phyloP scores from a whole-genome alignment of 1,140 invertebrate genomes.

The Bradynema listronoti region DNA sequence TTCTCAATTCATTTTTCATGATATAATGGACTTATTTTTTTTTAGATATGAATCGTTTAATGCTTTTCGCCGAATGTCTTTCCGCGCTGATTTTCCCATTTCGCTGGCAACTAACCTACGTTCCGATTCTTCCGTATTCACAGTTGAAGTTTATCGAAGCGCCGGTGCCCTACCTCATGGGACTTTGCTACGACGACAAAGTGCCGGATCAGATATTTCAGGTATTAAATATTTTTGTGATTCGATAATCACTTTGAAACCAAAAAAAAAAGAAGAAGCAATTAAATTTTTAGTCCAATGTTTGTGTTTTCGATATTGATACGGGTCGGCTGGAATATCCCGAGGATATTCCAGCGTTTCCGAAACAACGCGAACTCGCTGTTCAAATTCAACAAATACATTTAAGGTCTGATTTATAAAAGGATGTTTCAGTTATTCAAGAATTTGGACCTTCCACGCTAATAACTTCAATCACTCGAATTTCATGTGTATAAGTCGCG shows the following conservation, averaged over 20 bases:
- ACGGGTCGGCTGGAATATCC: constrained; percentile 80
- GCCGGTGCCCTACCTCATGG: constrained; percentile 98
- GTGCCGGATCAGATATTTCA: constrained; percentile 28
- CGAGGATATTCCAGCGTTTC: constrained; percentile 87
- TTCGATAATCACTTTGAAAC: no score
- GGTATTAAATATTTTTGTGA: constrained; percentile 17
- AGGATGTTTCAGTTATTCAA: no score
- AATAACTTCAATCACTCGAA: no score
- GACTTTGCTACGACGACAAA: constrained; percentile 62
- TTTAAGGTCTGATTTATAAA: no score
- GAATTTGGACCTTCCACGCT: no score
- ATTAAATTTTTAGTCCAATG: constrained; percentile 65
- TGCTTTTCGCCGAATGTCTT: constrained; percentile 91
- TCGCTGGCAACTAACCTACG: constrained; percentile 95
- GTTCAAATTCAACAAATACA: constrained; percentile 3
- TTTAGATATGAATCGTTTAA: constrained; percentile 83
- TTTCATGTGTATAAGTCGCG: no score
- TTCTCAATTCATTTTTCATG: no score
- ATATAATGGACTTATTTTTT: no score
- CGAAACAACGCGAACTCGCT: constrained; percentile 74
- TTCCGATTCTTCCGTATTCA: constrained; percentile 89
- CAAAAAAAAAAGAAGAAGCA: no score
- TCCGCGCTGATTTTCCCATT: constrained; percentile 85
- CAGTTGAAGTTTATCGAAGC: constrained; percentile 94
- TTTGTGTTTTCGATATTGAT: constrained; percentile 94